Evolutionary conservation across 2,113 vertebrate genomes (phyloP).

Genomic region (Campylorhamphus procurvoides): DNA sequence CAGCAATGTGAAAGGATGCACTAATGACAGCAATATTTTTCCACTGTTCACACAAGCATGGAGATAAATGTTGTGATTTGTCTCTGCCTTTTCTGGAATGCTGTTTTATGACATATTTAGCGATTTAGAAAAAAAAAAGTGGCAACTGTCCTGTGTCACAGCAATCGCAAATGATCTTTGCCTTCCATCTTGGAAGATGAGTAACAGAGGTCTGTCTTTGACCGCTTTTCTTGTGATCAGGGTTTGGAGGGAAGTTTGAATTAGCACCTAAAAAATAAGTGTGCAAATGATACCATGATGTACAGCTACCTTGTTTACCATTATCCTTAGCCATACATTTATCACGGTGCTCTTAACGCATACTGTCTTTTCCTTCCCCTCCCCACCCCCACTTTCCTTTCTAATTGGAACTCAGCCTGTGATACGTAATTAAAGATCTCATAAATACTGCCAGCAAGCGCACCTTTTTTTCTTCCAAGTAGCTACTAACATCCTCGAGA

Average conservation of each 20-base stretch:
- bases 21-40: neutral
- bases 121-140: neutral
- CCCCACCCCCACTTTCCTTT: neutral
- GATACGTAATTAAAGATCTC: slow-evolving; percentile 62
- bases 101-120: slow-evolving; percentile 1
- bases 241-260: neutral
- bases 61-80: neutral
- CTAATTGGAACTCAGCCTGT: slow-evolving; percentile 55
- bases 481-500: slow-evolving; percentile 43
- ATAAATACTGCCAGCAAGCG: slow-evolving; percentile 58
- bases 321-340: neutral
- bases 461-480: slow-evolving; percentile 26
- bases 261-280: neutral
- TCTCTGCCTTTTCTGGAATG: neutral
- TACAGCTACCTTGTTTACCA: slow-evolving; percentile 5
- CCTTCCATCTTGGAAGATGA: neutral
- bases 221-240: neutral
- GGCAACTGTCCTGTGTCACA: neutral
- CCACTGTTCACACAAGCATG: neutral
- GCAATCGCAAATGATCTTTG: slow-evolving; percentile 10
- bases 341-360: neutral
- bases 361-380: neutral
- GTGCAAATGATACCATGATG: neutral
- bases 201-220: neutral
- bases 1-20: neutral